Base-by-base conservation (phyloP, 2,888 invertebrate species). In the Anoncus sp. region DNA sequence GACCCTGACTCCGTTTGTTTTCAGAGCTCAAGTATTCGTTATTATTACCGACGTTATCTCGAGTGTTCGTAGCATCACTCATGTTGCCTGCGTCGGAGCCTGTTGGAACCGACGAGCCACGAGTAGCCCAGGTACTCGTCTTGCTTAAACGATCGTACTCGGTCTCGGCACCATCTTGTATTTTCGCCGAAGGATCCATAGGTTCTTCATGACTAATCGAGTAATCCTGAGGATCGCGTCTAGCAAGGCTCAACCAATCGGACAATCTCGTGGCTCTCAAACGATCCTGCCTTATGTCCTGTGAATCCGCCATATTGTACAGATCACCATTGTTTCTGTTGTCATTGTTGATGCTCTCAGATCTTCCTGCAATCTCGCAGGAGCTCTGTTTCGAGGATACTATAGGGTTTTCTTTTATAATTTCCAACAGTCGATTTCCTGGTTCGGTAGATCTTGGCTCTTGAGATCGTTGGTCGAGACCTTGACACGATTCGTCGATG, bases 221-320 rank as follows among this genome's bases (percentile, higher is more conserved):
- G 55, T 72, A 72, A 69, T 86, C 82, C 24, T 73, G 65, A 14
- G 81, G 66, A 53, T 85, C 83, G 38, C 78, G 82, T 27, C 89
- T 84, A 2, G 90, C 90, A 9, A 88, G 84, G 72, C 82, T 87
- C 79, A 91, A 69, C 91, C 92, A 91, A 75, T 92, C 91, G 74
- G 88, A 87, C 1, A 91, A 79, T 14, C 88, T 85, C 20, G 87
- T 88, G 4, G 85, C 88, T 73, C 87, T 89, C 57, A 90, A 83
- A 47, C 90, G 87, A 27, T 89, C 87, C 62, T 87, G 81, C 60
- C 80, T 81, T 12, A 71, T 75, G 60, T 82, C 80, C 31, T 60
- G 31, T 47, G 38, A 38, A 18, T 66, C 24, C 24, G 12, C 6
- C 47, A 43, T 43, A n/a, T 73, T 40, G 31, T 31, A 43, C 14